A percentile compares a stretch with the other conserved stretches of the same genome.
phyloP scores from a whole-genome alignment of 2,888 invertebrate genomes.

The Megaustenia siamemsis region DNA sequence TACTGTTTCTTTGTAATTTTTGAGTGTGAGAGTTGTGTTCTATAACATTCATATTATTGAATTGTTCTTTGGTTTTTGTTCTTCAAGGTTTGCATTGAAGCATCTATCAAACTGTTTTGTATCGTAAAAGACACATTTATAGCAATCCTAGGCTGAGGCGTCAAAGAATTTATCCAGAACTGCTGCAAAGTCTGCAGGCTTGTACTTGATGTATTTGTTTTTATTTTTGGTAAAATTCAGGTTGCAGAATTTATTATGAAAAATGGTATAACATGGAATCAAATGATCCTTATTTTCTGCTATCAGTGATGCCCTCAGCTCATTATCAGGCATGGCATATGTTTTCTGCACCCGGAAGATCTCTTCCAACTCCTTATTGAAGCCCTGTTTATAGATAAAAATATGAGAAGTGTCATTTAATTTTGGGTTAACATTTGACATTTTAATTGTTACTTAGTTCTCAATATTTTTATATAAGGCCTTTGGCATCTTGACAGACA shows the following conservation, averaged over 20 bases:
- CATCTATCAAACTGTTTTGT: too few relatives aligned
- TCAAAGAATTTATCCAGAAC: constrained; percentile 95
- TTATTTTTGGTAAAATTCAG: constrained; percentile 94
- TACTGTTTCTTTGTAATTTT: too few relatives aligned
- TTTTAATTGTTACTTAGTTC: too few relatives aligned
- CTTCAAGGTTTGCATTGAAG: too few relatives aligned
- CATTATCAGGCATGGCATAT: constrained; percentile 95
- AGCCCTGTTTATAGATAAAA: constrained; percentile 85
- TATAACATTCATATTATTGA: too few relatives aligned
- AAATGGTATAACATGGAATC: constrained; percentile 88
- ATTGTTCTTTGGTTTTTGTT: too few relatives aligned
- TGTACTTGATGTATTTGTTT: constrained; percentile 94
- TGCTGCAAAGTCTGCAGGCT: constrained; percentile 90
- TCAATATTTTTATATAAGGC: too few relatives aligned
- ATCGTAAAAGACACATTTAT: too few relatives aligned
- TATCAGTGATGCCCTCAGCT: constrained; percentile 91
- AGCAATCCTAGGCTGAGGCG: constrained; percentile 74
- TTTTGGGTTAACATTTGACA: too few relatives aligned
- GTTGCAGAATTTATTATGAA: constrained; percentile 81
- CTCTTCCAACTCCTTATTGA: constrained; percentile 97
- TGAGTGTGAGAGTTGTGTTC: too few relatives aligned
- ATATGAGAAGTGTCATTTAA: background rate
- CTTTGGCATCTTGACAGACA: too few relatives aligned
- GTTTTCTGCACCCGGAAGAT: constrained; percentile 90
- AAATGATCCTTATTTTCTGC: constrained; percentile 93